Base-by-base conservation (phyloP, 2,888 invertebrate genomes). In the Hydropsyche betteni region DNA sequence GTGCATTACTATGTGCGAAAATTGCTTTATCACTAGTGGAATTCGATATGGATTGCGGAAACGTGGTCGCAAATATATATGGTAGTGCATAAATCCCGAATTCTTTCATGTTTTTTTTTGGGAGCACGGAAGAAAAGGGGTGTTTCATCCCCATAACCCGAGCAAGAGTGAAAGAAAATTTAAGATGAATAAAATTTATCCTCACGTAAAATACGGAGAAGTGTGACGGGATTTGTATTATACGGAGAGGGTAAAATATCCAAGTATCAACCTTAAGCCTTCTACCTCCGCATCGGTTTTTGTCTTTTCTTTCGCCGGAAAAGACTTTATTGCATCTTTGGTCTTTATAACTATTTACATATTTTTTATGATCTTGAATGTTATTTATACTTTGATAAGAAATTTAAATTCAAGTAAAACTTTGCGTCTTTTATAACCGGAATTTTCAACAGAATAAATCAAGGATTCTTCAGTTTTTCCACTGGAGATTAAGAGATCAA, bases 151-250 rank as follows among this genome's bases (percentile, higher is more conserved):
- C 58, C 4, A 16, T 58, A 58, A 24, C 16, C 14, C 58, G 58
- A 12, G 36, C 12, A 10, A 64, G 36, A 64, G 36, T 36, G 64
- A 34, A 64, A 64, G 36, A 36, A 64, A 64, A 64, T 64, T 64
- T 64, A 64, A 36, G 64, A 34, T 34, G 64, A 36, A 64, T 64
- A 64, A 64, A 64, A 64, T 64, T 64, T 64, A 64, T 64, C 64
- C 64, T 64, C 64, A 36, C 64, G 64, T 64, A 64, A 64, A 64
- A 64, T 64, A 64, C 12, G 64, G 24, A 64, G 64, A 64, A 64
- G 64, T 64, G 64, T 36, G 64, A 64, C 34, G 36, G 64, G 64
- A 64, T 64, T 64, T 64, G 64, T 34, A 64, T 64, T 24, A 36
- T 64, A 34, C 64, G 33, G 64, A 36, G 36, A 12, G 64, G 36